A percentile compares a stretch with the other conserved stretches of the same genome.
Evolutionary conservation across 2,113 vertebrate genomes (phyloP).

Genomic region (Motacilla alba): DNA sequence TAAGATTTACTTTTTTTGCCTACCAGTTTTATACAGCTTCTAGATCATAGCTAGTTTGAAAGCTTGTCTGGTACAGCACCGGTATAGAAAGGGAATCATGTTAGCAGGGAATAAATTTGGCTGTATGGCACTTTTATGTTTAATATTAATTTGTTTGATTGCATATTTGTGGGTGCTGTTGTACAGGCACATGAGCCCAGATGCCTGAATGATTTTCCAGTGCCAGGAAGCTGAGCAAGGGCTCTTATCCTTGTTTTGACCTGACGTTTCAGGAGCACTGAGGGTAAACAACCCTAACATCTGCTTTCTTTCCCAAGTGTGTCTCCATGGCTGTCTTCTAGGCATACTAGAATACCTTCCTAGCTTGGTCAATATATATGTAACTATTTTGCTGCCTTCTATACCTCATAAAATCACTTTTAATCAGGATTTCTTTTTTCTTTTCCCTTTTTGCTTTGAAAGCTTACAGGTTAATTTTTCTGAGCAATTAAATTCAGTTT

Average conservation of each 20-base stretch:
- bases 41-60: not conserved
- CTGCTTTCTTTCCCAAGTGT: not conserved
- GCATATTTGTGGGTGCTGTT: not conserved
- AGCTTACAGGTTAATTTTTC: slow-evolving; percentile 12
- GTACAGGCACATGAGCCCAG: not conserved
- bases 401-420: not conserved
- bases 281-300: not conserved
- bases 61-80: not conserved
- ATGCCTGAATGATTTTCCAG: not conserved
- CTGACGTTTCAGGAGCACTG: not conserved
- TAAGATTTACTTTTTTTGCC: not conserved
- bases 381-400: not conserved
- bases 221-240: not conserved
- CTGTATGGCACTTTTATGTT: not conserved
- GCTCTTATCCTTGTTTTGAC: not conserved
- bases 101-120: not conserved
- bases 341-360: not conserved
- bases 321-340: not conserved
- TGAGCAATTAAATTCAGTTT: slow-evolving; percentile 23
- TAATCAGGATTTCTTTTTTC: not conserved
- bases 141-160: slow-evolving; percentile 14
- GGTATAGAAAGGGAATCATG: not conserved
- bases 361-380: not conserved
- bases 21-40: not conserved
- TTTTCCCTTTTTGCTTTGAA: not conserved